These are phyloP conservation scores for Momotus momota DNA, from an alignment of 2,797 vertebrate species.

Conservation along the genomic window DNA sequence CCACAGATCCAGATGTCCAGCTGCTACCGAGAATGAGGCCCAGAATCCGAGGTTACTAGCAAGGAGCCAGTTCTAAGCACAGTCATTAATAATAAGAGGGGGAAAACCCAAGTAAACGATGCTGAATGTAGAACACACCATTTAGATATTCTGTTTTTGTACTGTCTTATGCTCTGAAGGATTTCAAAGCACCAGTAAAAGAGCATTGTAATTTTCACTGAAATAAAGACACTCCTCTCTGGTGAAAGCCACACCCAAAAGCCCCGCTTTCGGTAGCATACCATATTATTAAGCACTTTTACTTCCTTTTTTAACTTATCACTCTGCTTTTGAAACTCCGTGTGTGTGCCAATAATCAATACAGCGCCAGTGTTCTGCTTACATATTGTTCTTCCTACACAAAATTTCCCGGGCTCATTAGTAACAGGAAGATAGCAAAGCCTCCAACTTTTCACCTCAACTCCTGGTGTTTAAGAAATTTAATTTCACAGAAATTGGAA, in stretches of 20 bases:
- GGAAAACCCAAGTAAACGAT: not conserved
- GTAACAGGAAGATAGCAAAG: not conserved
- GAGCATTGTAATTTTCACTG: not conserved
- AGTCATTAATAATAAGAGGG: not conserved
- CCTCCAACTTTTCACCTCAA: not conserved
- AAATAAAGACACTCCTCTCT: not conserved
- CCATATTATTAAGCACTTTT: not conserved
- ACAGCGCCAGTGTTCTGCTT: not conserved
- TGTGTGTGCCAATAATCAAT: not conserved
- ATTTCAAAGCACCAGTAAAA: not conserved
- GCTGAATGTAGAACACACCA: not conserved
- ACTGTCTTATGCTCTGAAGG: not conserved
- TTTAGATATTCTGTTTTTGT: not conserved
- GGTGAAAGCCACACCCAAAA: not conserved
- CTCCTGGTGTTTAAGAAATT: not conserved
- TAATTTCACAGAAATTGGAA: not conserved
- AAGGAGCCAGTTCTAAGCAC: not conserved
- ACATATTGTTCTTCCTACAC: not conserved
- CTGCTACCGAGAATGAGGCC: not conserved
- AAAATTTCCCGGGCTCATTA: not conserved
- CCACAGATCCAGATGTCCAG: not conserved
- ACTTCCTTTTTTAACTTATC: not conserved
- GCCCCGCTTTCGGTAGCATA: not conserved
- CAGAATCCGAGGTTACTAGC: not conserved
- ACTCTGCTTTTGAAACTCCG: not conserved